Evolutionary conservation across 2,797 vertebrate genomes (phyloP), one percentile per base, ranked within the genome.

Genomic region (Halcyon leucocephala): DNA sequence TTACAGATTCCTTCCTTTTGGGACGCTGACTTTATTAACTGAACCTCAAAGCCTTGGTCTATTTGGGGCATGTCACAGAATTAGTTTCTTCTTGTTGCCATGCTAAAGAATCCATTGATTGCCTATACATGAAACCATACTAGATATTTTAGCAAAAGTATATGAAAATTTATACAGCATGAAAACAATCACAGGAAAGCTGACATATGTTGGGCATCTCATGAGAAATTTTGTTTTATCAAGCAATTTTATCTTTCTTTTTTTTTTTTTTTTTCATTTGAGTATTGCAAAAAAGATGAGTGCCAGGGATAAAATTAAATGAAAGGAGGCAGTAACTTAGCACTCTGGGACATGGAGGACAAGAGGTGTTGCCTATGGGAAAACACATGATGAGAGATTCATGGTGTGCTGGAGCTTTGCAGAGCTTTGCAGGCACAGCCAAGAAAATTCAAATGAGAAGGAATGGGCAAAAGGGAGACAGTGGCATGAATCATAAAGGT

Each of bases 321-420:
- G 28, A 89, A 93, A 64, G 58, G 74, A 83, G 41, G 55, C 46
- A 78, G 80, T 35, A 84, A 33, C 42, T 80, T 91, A 94, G 66
- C 81, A 67, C 80, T 65, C 33, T 86, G 82, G 62, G 94, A 89
- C 90, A 64, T 19, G 70, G 52, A 93, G 82, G 85, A 94, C 87
- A 94, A 95, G 90, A 95, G 81, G 81, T 96, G 92, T 91, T 89
- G 87, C 89, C 49, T 79, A 69, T 79, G 93, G 91, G 89, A 91
- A 90, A 93, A 83, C 79, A 81, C 61, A 58, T 58, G 92, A 73
- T 86, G 76, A 87, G 84, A 88, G 79, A 89, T 86, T 81, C 85
- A 31, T 57, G 48, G 44, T 46, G 83, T 90, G 71, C 81, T 79
- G 67, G 48, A 91, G 73, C 31, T 86, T 81, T 83, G 70, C 66